Conservation (phyloP, 1,140 invertebrate genomes). For the Drosophila lacteicornis region DNA sequence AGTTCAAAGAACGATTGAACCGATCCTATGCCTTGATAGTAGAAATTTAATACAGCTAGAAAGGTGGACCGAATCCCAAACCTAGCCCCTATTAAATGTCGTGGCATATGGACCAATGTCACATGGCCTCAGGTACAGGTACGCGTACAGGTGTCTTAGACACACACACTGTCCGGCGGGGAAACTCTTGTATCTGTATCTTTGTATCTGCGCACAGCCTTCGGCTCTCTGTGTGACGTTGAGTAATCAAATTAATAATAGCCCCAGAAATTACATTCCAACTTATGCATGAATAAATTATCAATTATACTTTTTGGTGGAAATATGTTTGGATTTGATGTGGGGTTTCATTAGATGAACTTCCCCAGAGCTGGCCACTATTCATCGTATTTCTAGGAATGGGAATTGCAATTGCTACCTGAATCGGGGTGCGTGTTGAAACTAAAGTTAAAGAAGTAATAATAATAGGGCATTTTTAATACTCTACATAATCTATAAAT, state of each 20-base stretch:
- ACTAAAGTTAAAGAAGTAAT: rapidly evolving
- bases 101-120: constrained; percentile 31
- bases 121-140: constrained; percentile 42
- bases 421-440: not conserved
- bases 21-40: constrained; percentile 29
- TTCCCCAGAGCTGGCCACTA: constrained; percentile 10
- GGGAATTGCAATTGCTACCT: constrained; percentile 32
- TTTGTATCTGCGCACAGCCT: constrained; percentile 34
- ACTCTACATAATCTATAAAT: not conserved
- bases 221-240: constrained; percentile 34
- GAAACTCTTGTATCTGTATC: constrained; percentile 11
- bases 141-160: constrained; percentile 40
- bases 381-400: constrained; percentile 32
- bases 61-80: constrained; percentile 26
- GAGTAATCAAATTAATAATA: constrained; percentile 80
- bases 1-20: constrained; percentile 31
- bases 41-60: constrained; percentile 45
- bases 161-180: not conserved
- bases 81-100: constrained; percentile 2
- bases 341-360: constrained; percentile 19
- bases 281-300: constrained; percentile 75
- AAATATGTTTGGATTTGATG: constrained; percentile 9
- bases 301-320: constrained; percentile 54
- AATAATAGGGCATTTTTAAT: not conserved
- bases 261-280: constrained; percentile 67